phyloP scores from a whole-genome alignment of 1,140 invertebrate species.

The Meloidogyne chitwoodi region DNA sequence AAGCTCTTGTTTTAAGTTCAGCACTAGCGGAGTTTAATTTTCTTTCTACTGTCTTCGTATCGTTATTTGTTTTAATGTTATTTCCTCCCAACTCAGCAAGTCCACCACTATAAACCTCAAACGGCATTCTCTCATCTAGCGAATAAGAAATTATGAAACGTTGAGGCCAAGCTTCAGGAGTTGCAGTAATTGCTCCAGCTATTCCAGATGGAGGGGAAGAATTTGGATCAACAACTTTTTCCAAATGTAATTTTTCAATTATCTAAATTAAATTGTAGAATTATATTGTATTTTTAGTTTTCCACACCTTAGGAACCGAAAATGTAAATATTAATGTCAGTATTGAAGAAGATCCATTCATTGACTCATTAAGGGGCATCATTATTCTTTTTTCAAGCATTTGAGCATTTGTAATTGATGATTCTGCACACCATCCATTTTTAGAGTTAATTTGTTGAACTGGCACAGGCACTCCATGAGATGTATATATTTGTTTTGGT shows the following conservation, averaged over 20 bases:
- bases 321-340: constrained; percentile 9
- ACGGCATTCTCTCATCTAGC: constrained; percentile 71
- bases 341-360: not conserved
- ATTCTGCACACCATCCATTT: constrained; percentile 13
- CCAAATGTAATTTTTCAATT: constrained; percentile 46
- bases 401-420: constrained; percentile 3
- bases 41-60: not conserved
- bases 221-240: constrained; percentile 30
- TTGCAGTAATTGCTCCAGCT: constrained; percentile 62
- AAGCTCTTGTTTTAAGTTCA: constrained; percentile 2
- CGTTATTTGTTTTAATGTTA: not conserved
- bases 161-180: constrained; percentile 66
- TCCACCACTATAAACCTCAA: constrained; percentile 61
- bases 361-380: not conserved
- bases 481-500: not conserved
- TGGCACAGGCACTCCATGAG: constrained; percentile 7
- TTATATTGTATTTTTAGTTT: too few species aligned
- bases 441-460: constrained; percentile 7
- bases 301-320: not conserved
- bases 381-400: not conserved
- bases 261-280: constrained; percentile 25
- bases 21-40: not conserved
- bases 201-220: constrained; percentile 69
- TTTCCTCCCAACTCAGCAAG: constrained; percentile 54
- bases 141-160: constrained; percentile 24